Evolutionary conservation across 2,113 vertebrate genomes (phyloP).

Genomic region (Pavo muticus): DNA sequence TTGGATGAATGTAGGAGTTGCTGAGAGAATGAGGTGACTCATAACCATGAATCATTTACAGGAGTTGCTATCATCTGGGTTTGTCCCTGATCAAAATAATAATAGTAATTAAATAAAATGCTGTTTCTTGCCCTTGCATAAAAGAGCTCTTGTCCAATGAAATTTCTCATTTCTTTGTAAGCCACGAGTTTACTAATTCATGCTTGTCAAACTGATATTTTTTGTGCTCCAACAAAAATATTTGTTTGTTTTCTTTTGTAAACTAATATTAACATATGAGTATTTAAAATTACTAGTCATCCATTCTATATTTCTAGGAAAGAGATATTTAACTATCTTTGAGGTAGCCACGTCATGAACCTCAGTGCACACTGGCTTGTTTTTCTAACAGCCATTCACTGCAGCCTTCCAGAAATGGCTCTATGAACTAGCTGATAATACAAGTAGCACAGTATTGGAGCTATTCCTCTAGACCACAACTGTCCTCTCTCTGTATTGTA

Average conservation of each 20-base stretch:
- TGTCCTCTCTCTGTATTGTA: neutral
- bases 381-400: neutral
- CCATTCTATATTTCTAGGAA: neutral
- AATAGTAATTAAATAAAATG: conserved; percentile 44
- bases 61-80: conserved; percentile 35
- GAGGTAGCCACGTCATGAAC: neutral
- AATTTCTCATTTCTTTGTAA: neutral
- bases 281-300: neutral
- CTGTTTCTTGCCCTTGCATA: neutral
- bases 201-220: neutral
- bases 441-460: neutral
- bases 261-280: neutral
- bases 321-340: neutral
- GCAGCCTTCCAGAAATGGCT: neutral
- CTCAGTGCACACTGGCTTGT: neutral
- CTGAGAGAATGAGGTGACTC: conserved; percentile 10
- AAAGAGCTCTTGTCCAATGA: neutral
- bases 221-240: neutral
- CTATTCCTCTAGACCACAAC: neutral
- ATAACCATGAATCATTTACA: conserved; percentile 33
- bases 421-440: neutral
- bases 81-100: conserved; percentile 45
- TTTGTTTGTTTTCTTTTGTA: neutral
- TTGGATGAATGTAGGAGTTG: conserved; percentile 16
- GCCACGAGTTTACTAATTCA: neutral